These are phyloP conservation scores for Aphaenogaster floridana DNA, from an alignment of 1,140 invertebrate genomes.

Conservation along the genomic window DNA sequence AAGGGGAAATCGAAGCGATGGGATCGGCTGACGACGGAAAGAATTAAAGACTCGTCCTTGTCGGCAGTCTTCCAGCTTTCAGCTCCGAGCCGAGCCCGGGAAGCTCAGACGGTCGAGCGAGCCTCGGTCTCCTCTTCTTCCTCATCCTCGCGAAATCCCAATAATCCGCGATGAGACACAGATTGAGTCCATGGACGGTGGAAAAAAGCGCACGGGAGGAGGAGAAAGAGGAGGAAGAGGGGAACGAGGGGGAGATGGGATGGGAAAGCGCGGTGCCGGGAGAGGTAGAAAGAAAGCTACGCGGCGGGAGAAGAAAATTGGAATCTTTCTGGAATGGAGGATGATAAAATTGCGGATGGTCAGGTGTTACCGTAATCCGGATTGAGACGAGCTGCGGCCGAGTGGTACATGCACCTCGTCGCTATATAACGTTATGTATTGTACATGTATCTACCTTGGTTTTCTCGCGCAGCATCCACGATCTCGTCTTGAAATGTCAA, in stretches of 20 bases:
- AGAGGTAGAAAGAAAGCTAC: slow-evolving; percentile 56
- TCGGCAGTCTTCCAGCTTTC: slow-evolving; percentile 61
- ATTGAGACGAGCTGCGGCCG: slow-evolving; percentile 73
- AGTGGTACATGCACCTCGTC: slow-evolving; percentile 29
- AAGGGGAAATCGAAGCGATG: slow-evolving; percentile 33
- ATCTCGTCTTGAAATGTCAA: slow-evolving; percentile 38
- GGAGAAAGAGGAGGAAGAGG: slow-evolving; percentile 38
- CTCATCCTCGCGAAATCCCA: slow-evolving; percentile 81
- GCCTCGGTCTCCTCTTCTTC: slow-evolving; percentile 29
- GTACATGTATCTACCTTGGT: slow-evolving; percentile 24
- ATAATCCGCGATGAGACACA: slow-evolving; percentile 86
- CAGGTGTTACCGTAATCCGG: slow-evolving; percentile 84
- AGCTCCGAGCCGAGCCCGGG: slow-evolving; percentile 72
- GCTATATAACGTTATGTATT: slow-evolving; percentile 8
- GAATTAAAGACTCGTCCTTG: slow-evolving; percentile 73
- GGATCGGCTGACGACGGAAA: slow-evolving; percentile 61
- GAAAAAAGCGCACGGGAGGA: slow-evolving; percentile 66
- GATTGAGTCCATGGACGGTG: slow-evolving; percentile 84
- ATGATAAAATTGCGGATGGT: slow-evolving; percentile 85
- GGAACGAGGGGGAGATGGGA: slow-evolving; percentile 5
- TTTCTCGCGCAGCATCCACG: neutral
- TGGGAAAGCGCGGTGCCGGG: slow-evolving; percentile 23
- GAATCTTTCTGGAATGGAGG: slow-evolving; percentile 81
- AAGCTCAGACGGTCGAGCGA: slow-evolving; percentile 73
- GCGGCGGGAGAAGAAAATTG: slow-evolving; percentile 82